A percentile compares a stretch with the other conserved stretches of the same genome.
Conservation (phyloP, 2,888 invertebrate genomes). For the Perizoma flavofasciatum region DNA sequence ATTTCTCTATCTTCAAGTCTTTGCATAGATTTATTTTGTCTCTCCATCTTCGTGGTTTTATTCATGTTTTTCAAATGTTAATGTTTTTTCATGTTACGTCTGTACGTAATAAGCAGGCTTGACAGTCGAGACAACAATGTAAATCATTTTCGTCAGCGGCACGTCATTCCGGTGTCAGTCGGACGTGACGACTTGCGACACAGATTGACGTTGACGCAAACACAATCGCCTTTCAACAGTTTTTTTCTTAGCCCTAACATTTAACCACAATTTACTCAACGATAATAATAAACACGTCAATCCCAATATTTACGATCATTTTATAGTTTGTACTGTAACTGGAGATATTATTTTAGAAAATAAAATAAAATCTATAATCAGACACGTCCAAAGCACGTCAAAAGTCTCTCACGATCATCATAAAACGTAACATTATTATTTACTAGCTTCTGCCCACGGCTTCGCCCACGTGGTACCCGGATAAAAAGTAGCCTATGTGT, state of each 20-base stretch:
- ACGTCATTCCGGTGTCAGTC: conserved; percentile 27
- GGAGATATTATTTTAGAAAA: conserved; percentile 74
- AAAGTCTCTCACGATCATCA: conserved; percentile 55
- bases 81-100: conserved; percentile 24
- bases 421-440: conserved; percentile 51
- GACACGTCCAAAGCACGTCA: conserved; percentile 46
- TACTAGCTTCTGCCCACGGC: too few species aligned
- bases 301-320: conserved; percentile 62
- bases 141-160: conserved; percentile 45
- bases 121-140: conserved; percentile 42
- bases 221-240: conserved; percentile 41
- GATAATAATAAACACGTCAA: conserved; percentile 57
- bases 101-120: conserved; percentile 37
- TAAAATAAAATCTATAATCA: conserved; percentile 58
- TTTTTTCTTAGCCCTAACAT: conserved; percentile 33
- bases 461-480: too few species aligned
- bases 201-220: conserved; percentile 43
- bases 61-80: conserved; percentile 15
- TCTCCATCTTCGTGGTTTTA: conserved; percentile 2
- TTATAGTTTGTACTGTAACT: conserved; percentile 62
- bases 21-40: conserved; percentile 7
- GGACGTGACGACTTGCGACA: conserved; percentile 39
- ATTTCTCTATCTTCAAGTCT: conserved; percentile 1
- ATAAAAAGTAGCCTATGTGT: too few species aligned
- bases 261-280: conserved; percentile 53